Evolutionary conservation across 2,888 invertebrate genomes (phyloP), one percentile per base, ranked within the genome.

Genomic region (Eristalis arbustorum): DNA sequence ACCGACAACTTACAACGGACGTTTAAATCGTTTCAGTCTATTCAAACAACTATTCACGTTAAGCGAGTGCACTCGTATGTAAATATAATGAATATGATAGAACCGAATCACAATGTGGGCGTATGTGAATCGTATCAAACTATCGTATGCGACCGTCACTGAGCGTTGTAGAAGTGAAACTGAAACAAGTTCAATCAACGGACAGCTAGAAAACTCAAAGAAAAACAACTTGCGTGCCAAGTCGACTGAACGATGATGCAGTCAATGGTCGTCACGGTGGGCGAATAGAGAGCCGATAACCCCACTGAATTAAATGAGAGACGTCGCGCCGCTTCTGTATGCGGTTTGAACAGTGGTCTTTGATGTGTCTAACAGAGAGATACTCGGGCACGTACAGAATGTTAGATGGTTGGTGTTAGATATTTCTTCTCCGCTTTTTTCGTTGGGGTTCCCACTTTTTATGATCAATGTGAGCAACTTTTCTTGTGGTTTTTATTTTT

Each of bases 201-300:
- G 56, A 37, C 31, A 56, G 62, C 37, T 72, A 67, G 72, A 66
- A 66, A 66, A 71, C 11, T 40, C 40, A 23, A 22, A 42, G 64
- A 37, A 63, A 22, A 28, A 34, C 40, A 71, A 40, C 28, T 72
- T 72, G 61, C n/a, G 2, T 31, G 62, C 49, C 49, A 22, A 67
- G 59, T 68, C 6, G 62, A 68, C 67, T 40, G 42, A 10, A 13
- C 31, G 71, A 76, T 76, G 76, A 71, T 73, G 68, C 67, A 77
- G 68, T 68, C 72, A 83, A 74, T 25, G 72, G 49, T 68, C 77
- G 72, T 83, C 82, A 73, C 72, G 31, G 76, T 22, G 34, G 67
- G 62, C 63, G 40, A 62, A 67, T 40, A 56, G 73, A 73, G 73
- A 80, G 62, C 40, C 73, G 79, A 80, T 80, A 80, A 80, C 79